These are phyloP conservation scores for Cyrtorhinus lividipennis DNA, from an alignment of 1,140 invertebrate genomes.

Conservation along the genomic window DNA sequence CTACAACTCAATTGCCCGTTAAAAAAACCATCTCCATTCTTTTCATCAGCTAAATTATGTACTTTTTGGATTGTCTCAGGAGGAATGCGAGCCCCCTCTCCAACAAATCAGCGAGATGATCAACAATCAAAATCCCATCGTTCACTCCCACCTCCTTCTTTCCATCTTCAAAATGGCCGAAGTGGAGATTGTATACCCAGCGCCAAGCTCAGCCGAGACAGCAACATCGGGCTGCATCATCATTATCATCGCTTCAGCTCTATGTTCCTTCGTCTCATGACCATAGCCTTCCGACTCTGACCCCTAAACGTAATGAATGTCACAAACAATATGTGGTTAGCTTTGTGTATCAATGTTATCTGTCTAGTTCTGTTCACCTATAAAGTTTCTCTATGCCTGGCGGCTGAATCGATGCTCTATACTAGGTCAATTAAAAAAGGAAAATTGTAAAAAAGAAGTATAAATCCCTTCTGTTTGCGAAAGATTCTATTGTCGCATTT, in stretches of 20 bases:
- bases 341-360: constrained; percentile 4
- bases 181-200: constrained; percentile 53
- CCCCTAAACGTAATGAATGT: background rate
- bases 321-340: constrained; percentile 6
- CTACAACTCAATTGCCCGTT: too few relatives aligned
- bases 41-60: too few relatives aligned
- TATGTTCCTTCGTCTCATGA: background rate
- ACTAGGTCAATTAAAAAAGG: background rate
- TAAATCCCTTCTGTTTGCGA: background rate
- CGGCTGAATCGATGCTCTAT: constrained; percentile 2
- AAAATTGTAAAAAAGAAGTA: background rate
- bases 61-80: too few relatives aligned
- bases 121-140: constrained; percentile 64
- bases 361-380: constrained; percentile 3
- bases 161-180: constrained; percentile 86
- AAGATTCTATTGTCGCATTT: background rate
- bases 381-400: constrained; percentile 1
- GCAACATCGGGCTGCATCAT: background rate
- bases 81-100: constrained; percentile 64
- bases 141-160: constrained; percentile 67
- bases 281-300: background rate
- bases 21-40: too few relatives aligned
- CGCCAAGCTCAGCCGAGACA: constrained; percentile 21
- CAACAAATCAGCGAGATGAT: constrained; percentile 67
- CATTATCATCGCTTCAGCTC: background rate